These are phyloP conservation scores for Aricia artaxerxes DNA, from an alignment of 2,888 invertebrate species.

Conservation along the genomic window DNA sequence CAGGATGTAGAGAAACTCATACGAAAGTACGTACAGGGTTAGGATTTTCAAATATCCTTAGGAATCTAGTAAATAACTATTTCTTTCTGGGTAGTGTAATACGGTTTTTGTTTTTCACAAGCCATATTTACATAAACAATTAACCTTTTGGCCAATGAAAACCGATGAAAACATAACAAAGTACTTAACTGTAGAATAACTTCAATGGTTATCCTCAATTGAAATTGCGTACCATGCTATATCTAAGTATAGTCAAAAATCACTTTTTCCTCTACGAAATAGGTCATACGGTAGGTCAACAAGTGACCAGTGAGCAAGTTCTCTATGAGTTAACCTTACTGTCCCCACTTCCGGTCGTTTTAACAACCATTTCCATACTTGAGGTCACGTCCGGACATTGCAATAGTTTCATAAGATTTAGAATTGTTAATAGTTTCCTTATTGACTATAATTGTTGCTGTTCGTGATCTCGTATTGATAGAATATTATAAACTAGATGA, in stretches of 20 bases:
- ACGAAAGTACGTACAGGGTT: neutral
- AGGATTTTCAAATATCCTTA: too few species aligned
- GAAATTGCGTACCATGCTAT: neutral
- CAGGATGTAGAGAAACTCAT: neutral
- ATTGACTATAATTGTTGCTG: constrained; percentile 20
- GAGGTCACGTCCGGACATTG: constrained; percentile 26
- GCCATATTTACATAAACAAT: too few species aligned
- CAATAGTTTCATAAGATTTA: constrained; percentile 21
- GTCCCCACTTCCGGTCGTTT: constrained; percentile 26
- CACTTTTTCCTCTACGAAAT: neutral
- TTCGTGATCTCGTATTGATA: neutral
- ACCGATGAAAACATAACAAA: too few species aligned
- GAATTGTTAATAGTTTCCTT: constrained; percentile 28
- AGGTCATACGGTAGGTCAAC: constrained; percentile 4
- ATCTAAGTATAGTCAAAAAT: neutral
- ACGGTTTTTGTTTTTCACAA: too few species aligned
- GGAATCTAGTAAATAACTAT: too few species aligned
- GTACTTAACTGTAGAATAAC: too few species aligned
- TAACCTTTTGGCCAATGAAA: too few species aligned
- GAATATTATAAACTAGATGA: neutral
- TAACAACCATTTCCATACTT: constrained; percentile 11
- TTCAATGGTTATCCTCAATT: neutral
- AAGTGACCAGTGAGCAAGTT: constrained; percentile 12
- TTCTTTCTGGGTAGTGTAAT: too few species aligned
- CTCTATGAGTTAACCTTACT: constrained; percentile 16